These are phyloP conservation scores for Nanger granti DNA, from an alignment of 2,113 vertebrate species.

Conservation along the genomic window DNA sequence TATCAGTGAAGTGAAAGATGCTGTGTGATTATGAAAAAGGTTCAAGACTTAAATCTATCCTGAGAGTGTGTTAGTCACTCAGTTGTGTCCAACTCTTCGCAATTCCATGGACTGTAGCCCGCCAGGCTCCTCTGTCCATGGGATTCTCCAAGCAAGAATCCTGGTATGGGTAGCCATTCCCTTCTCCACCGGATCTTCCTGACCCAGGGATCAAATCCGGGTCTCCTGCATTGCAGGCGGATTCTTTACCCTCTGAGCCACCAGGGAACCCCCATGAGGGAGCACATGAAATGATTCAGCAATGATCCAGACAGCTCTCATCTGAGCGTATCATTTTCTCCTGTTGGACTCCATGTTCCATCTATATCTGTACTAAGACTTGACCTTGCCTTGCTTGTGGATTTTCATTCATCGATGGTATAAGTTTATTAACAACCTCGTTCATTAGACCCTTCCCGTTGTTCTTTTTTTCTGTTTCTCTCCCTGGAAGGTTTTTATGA, in stretches of 20 bases:
- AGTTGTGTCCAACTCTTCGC: background rate
- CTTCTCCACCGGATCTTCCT: background rate
- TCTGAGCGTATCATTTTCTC: background rate
- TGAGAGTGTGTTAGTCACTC: background rate
- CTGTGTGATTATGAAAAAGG: background rate
- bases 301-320: background rate
- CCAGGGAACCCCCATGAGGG: background rate
- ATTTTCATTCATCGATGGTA: background rate
- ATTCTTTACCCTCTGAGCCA: background rate
- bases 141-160: background rate
- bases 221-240: background rate
- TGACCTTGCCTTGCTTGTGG: background rate
- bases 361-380: background rate
- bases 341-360: background rate
- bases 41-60: background rate
- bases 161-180: background rate
- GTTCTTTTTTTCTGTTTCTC: constrained; percentile 5
- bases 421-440: background rate
- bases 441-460: background rate
- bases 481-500: constrained; percentile 8
- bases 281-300: background rate
- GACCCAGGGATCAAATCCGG: background rate
- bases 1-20: background rate
- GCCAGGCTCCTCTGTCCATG: background rate
- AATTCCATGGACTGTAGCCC: background rate